Base-by-base conservation (phyloP, 2,797 vertebrate species). In the Zenarchopterus dispar region DNA sequence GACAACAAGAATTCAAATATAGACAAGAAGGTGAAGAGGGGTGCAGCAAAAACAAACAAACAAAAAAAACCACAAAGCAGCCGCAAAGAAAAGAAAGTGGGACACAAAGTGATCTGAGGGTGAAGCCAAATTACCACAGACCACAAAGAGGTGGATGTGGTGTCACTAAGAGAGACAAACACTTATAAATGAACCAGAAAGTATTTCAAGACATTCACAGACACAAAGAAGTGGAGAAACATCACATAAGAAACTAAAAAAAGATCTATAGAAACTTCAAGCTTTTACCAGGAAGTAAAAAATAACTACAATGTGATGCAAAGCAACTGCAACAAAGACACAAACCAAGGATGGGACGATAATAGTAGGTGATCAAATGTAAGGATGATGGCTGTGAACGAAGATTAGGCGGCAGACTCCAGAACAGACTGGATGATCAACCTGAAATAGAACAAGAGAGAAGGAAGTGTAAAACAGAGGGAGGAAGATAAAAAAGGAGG, bases 391-490 rank as follows among this genome's bases (percentile, higher is more conserved):
- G 7, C 33, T 36, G 33, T 36, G 33, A 36, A 36, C 33, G 11
- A 9, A 36, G 10, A 36, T 36, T 33, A 33, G 31, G 31, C 6
- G 8, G 31, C 31, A 48, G 52, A 28, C 43, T 50, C 26, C 26
- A 45, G 45, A 19, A 70, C 61, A 69, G 56, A 69, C 22, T 50
- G 50, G 54, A 24, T 59, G 2, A 31, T 9, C 57, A 18, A 58
- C 19, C 60, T 21, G 31, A 68, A 76, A 59, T 28, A 55, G 44
- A 62, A 46, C 2, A 9, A 36, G 54, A 47, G 17, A 33, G 21
- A 19, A 36, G 28, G 7, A 22, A 7, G 31, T 13, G 18, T 47
- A 17, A 70, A 22, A 41, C 1, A 19, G n/a, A 21, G 39, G 24
- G 18, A 5, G 18, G 39, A 8, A 31, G 24, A 31, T 31, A 50